Conservation (phyloP, 2,113 vertebrate species). For the Rana temporaria region DNA sequence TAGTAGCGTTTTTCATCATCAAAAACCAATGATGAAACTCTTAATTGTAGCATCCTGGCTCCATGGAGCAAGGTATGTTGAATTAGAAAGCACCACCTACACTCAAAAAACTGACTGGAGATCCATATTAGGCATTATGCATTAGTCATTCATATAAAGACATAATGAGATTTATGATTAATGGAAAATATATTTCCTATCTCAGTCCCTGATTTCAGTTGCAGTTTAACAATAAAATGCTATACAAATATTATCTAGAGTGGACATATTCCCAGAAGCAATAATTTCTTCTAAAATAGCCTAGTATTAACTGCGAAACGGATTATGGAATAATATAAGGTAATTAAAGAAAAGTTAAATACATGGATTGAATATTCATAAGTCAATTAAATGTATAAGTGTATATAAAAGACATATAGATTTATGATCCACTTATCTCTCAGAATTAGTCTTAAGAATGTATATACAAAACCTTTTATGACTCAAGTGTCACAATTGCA, state of each 20-base stretch:
- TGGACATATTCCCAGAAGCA: not conserved
- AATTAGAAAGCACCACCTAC: not conserved
- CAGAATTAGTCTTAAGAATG: too few relatives aligned
- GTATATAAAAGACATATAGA: too few relatives aligned
- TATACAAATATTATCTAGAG: not conserved
- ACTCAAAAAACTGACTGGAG: not conserved
- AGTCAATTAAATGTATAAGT: too few relatives aligned
- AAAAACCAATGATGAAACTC: not conserved
- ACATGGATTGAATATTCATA: too few relatives aligned
- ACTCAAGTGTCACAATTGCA: too few relatives aligned
- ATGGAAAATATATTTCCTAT: not conserved
- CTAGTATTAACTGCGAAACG: too few relatives aligned
- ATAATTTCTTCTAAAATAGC: too few relatives aligned
- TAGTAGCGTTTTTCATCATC: not conserved
- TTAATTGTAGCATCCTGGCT: not conserved
- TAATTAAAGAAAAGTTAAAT: too few relatives aligned
- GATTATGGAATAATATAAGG: too few relatives aligned
- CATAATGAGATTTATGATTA: not conserved
- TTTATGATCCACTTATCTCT: too few relatives aligned
- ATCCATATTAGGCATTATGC: not conserved
- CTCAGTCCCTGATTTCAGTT: not conserved
- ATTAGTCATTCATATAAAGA: not conserved
- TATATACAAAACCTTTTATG: too few relatives aligned
- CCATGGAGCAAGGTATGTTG: not conserved
- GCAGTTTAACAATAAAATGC: not conserved